Base-by-base conservation (phyloP, 2,113 vertebrate species). In the Poeciliopsis retropinna region DNA sequence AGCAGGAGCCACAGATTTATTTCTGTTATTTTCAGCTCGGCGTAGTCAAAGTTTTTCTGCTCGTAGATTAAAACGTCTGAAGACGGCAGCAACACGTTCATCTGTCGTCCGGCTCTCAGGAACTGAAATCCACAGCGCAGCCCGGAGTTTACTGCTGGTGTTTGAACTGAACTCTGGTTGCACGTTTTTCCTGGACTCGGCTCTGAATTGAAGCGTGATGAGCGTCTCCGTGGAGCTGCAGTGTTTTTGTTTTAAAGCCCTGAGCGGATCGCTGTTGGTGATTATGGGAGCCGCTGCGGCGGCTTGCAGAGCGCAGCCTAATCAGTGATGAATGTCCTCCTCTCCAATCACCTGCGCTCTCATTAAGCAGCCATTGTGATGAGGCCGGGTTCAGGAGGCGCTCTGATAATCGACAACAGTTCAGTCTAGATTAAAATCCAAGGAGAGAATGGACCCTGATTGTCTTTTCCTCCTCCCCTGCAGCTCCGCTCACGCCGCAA, bases 281-380 rank as follows among this genome's bases (percentile, higher is more conserved):
- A 86, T 90, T 84, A 83, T 76, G 11, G 67, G 37, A 54, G 60
- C 60, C 8, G 75, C 70, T 62, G 84, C 31, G 66, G 19, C 8
- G 34, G 28, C 72, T 67, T 75, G 62, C 79, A 66, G 22, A 39
- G 74, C 32, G 19, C 54, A 17, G 68, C 60, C 81, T 87, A 82
- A 86, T 90, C 87, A 85, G 79, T 0, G 74, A 22, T 67, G 71
- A 79, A 75, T 62, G 72, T 41, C 64, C 44, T 84, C 74, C 71
- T 89, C 77, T 86, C 73, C 81, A 87, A 85, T 88, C 85, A 82
- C 67, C 85, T 75, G 76, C n/a, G 17, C 70, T 51, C 87, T 90
- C 88, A 83, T 91, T 91, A 91, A 87, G 60, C 77, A 70, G 30
- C 83, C 73, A 78, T 87, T 87, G 86, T 89, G 81, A 6, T 12